Conservation (phyloP, 2,113 vertebrate species). For the Chamaea fasciata region DNA sequence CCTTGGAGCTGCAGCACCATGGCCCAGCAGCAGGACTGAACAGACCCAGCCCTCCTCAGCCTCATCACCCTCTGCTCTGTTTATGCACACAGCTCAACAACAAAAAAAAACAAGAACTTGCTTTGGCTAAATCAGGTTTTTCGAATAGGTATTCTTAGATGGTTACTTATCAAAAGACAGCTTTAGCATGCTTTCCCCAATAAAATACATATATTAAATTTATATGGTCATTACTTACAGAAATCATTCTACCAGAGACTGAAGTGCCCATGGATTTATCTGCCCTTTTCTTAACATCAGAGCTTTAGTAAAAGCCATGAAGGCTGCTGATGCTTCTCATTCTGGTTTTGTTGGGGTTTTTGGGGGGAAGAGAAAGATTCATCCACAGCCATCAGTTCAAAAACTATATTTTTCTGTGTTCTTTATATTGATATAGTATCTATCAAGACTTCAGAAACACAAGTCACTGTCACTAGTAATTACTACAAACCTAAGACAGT, state of each 20-base stretch:
- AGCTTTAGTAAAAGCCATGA: neutral
- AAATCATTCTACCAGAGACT: neutral
- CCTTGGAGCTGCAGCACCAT: neutral
- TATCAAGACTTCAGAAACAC: neutral
- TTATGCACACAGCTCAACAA: neutral
- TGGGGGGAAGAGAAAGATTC: rapidly evolving
- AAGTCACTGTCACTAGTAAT: neutral
- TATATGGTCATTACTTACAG: neutral
- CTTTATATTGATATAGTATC: neutral
- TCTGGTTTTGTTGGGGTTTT: neutral
- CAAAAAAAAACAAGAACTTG: neutral
- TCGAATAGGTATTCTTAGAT: neutral
- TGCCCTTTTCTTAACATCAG: neutral
- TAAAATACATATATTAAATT: neutral
- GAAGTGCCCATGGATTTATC: neutral
- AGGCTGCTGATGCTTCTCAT: neutral
- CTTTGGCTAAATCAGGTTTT: neutral
- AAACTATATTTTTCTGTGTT: neutral
- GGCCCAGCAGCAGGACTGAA: rapidly evolving
- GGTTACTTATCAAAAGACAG: neutral
- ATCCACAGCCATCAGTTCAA: neutral
- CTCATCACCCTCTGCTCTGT: rapidly evolving
- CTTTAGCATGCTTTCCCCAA: neutral
- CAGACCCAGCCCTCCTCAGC: rapidly evolving
- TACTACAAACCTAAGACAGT: rapidly evolving